These are phyloP conservation scores for Philonicus albiceps DNA, from an alignment of 2,888 invertebrate genomes.

Conservation along the genomic window DNA sequence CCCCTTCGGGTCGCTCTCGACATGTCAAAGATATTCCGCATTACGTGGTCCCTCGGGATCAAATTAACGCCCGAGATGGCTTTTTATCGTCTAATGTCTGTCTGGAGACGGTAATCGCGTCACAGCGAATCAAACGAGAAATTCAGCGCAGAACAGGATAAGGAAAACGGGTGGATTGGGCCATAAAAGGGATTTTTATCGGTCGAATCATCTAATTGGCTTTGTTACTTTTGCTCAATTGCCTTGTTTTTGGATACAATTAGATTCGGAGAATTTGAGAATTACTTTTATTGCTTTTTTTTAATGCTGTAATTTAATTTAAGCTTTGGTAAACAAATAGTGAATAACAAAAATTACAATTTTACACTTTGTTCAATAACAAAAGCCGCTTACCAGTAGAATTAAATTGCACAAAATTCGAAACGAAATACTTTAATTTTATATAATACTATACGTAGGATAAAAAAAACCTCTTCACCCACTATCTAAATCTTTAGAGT, in stretches of 20 bases:
- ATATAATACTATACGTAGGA: no score
- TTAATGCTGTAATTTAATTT: no score
- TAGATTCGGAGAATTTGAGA: background rate
- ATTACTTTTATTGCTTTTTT: background rate
- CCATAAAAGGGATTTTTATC: background rate
- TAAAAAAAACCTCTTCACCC: no score
- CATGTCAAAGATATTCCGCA: slow-evolving; percentile 29
- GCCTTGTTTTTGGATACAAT: background rate
- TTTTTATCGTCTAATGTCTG: slow-evolving; percentile 50
- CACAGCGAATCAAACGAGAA: slow-evolving; percentile 38
- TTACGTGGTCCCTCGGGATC: slow-evolving; percentile 50
- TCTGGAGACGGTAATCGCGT: slow-evolving; percentile 43
- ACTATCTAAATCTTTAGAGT: background rate
- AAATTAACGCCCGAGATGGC: slow-evolving; percentile 53
- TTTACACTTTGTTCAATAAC: no score
- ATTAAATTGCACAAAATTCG: background rate
- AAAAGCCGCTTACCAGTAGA: no score
- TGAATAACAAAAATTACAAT: no score
- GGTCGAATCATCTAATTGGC: slow-evolving; percentile 1
- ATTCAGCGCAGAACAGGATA: background rate
- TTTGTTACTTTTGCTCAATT: background rate
- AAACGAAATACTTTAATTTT: no score
- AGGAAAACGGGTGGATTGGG: background rate
- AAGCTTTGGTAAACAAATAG: no score
- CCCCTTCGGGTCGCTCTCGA: background rate